Conservation (phyloP, 2,113 vertebrate species). For the Rhombomys opimus region DNA sequence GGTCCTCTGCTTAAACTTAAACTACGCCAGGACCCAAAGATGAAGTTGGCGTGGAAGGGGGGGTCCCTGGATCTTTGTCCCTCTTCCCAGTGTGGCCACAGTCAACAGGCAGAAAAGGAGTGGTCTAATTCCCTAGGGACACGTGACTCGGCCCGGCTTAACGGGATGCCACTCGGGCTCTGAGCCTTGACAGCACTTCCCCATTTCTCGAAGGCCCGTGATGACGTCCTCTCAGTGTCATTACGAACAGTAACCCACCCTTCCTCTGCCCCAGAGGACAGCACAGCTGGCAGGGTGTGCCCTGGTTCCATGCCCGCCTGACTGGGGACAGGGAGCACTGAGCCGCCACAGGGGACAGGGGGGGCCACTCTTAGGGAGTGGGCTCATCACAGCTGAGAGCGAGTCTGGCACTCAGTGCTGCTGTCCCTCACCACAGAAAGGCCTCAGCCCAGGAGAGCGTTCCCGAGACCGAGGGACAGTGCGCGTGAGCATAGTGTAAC, state of each 20-base stretch:
- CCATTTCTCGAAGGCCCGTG: neutral
- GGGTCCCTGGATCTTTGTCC: neutral
- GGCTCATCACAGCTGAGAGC: neutral
- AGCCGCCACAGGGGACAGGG: neutral
- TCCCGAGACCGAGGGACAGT: neutral
- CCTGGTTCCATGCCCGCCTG: neutral
- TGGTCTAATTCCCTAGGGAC: neutral
- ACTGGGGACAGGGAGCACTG: too few relatives aligned
- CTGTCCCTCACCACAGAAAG: neutral
- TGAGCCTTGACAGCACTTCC: neutral
- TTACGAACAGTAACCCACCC: neutral
- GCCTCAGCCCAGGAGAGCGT: neutral
- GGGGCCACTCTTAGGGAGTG: neutral
- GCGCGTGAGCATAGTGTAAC: neutral
- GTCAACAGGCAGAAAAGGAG: neutral
- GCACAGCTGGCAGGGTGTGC: neutral
- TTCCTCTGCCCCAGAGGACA: neutral
- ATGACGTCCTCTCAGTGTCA: neutral
- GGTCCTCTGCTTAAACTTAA: neutral
- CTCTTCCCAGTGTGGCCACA: neutral
- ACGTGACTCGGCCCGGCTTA: neutral
- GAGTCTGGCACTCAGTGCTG: neutral
- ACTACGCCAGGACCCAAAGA: neutral
- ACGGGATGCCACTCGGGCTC: neutral
- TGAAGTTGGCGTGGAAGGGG: too few relatives aligned